These are phyloP conservation scores for Phocoena sinus DNA, from an alignment of 2,113 vertebrate species.

Conservation along the genomic window DNA sequence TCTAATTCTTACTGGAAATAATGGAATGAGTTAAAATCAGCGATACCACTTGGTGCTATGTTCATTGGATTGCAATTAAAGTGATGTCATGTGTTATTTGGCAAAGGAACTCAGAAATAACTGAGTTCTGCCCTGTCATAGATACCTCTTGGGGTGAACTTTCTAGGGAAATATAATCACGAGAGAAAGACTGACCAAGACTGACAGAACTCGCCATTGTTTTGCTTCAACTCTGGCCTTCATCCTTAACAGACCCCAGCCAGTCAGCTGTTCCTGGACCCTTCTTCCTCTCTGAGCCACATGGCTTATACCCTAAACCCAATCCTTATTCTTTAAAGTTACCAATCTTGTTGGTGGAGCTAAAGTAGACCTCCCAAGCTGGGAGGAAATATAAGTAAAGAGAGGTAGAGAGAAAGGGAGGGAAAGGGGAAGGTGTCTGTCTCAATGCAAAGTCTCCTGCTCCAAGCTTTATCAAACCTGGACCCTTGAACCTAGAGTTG, in stretches of 20 bases:
- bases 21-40: neutral
- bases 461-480: neutral
- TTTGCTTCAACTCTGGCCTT: neutral
- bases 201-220: neutral
- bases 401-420: neutral
- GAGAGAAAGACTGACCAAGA: neutral
- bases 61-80: neutral
- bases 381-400: neutral
- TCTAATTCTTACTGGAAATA: neutral
- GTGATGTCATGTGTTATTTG: neutral
- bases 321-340: neutral
- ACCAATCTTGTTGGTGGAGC: neutral
- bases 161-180: neutral
- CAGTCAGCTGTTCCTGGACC: neutral
- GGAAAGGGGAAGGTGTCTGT: neutral
- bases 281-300: neutral
- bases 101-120: neutral
- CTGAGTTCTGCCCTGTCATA: neutral
- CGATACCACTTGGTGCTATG: neutral
- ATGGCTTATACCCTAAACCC: neutral
- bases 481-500: rapidly evolving
- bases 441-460: neutral
- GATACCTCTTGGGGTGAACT: neutral
- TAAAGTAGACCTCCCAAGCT: neutral
- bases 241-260: neutral